These are phyloP conservation scores for Sylvilagus bachmani DNA, from an alignment of 2,113 vertebrate genomes.

Conservation along the genomic window DNA sequence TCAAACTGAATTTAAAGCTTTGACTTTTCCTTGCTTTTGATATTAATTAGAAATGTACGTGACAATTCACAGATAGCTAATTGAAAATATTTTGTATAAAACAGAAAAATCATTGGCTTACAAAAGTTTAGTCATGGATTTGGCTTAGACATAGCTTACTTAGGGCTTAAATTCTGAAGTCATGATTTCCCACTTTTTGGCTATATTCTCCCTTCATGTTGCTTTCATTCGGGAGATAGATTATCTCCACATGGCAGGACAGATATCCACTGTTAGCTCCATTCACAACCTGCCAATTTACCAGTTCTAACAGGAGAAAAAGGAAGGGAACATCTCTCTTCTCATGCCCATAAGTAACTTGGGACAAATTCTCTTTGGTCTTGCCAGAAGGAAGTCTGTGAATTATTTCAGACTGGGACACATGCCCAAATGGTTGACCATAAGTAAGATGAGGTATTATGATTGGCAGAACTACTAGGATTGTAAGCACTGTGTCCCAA, in stretches of 20 bases:
- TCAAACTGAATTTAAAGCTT: background rate
- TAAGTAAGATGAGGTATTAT: background rate
- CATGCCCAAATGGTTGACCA: background rate
- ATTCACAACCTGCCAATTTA: conserved; percentile 37
- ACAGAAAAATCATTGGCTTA: background rate
- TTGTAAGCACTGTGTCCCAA: background rate
- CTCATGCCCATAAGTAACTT: background rate
- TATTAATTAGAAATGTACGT: background rate
- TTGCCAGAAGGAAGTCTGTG: background rate
- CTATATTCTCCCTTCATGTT: background rate
- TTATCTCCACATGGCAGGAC: conserved; percentile 57
- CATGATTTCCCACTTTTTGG: conserved; percentile 25
- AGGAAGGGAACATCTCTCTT: conserved; percentile 8
- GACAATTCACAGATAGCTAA: background rate
- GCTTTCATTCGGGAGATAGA: conserved; percentile 53
- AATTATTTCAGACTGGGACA: conserved; percentile 39
- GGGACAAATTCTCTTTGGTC: background rate
- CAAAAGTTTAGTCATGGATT: background rate
- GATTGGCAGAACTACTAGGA: background rate
- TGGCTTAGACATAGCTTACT: background rate
- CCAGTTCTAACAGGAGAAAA: background rate
- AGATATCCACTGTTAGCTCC: background rate
- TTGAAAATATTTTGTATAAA: conserved; percentile 20
- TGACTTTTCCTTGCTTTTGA: background rate
- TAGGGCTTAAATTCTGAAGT: background rate